Conservation (phyloP, 2,797 vertebrate species). For the Eleutherodactylus coqui region DNA sequence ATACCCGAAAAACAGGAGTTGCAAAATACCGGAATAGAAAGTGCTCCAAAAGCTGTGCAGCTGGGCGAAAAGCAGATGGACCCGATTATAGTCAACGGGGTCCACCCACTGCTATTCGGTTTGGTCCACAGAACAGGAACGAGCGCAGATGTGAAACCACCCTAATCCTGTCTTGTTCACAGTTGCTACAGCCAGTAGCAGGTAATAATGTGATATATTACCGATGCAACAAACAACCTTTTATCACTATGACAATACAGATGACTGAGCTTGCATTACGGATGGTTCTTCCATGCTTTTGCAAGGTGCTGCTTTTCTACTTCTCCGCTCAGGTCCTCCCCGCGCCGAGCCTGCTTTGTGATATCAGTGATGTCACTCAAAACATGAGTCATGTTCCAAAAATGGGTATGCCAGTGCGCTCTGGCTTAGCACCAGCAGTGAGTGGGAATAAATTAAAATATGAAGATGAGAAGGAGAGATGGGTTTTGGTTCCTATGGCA, state of each 20-base stretch:
- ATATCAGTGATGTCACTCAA: slow-evolving; percentile 56
- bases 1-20: too few relatives aligned
- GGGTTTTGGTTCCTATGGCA: slow-evolving; percentile 61
- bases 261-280: neutral
- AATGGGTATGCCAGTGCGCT: slow-evolving; percentile 49
- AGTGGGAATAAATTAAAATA: slow-evolving; percentile 63
- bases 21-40: too few relatives aligned
- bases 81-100: too few relatives aligned
- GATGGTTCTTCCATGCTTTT: neutral
- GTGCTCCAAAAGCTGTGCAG: too few relatives aligned
- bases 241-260: neutral
- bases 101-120: too few relatives aligned
- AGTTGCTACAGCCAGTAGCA: neutral
- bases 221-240: neutral
- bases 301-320: slow-evolving; percentile 2
- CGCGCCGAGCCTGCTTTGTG: slow-evolving; percentile 33
- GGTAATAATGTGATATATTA: neutral
- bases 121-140: too few relatives aligned
- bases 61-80: too few relatives aligned
- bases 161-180: neutral
- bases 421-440: slow-evolving; percentile 52
- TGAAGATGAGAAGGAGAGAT: slow-evolving; percentile 56
- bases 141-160: too few relatives aligned
- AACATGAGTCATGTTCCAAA: slow-evolving; percentile 62
- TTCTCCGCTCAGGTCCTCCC: slow-evolving; percentile 12